These are phyloP conservation scores for Drosophila villosipedis DNA, from an alignment of 2,888 invertebrate species.

Conservation along the genomic window DNA sequence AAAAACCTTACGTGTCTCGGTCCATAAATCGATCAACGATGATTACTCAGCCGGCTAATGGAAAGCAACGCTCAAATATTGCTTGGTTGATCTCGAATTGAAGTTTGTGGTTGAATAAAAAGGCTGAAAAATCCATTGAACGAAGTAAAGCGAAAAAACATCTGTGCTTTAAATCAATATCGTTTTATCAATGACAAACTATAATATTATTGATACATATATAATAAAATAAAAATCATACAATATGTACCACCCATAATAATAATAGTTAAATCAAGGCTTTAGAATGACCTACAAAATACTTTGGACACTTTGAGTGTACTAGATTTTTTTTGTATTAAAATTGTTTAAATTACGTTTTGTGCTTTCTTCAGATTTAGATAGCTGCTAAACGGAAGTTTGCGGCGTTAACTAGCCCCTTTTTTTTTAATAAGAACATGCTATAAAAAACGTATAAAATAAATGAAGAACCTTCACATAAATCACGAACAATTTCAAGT, in stretches of 20 bases:
- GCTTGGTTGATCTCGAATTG: conserved; percentile 65
- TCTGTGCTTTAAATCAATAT: conserved; percentile 1
- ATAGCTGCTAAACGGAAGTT: conserved; percentile 35
- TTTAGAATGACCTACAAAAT: neutral
- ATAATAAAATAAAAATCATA: neutral
- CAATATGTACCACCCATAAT: neutral
- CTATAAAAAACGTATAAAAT: conserved; percentile 29
- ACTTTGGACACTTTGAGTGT: neutral
- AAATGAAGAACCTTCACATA: conserved; percentile 29
- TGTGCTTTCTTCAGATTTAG: neutral
- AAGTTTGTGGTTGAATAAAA: conserved; percentile 64
- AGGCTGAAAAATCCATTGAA: conserved; percentile 1
- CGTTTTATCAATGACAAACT: neutral
- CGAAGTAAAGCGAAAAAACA: neutral
- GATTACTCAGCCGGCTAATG: conserved; percentile 54
- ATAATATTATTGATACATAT: neutral
- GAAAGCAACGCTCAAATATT: conserved; percentile 44
- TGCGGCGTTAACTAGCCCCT: conserved; percentile 26
- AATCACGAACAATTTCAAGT: conserved; percentile 51
- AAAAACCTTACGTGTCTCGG: conserved; percentile 46
- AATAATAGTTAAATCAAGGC: neutral
- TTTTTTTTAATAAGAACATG: neutral
- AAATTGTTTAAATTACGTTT: neutral
- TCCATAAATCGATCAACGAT: conserved; percentile 22
- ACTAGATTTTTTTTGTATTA: neutral